phyloP scores from a whole-genome alignment of 2,797 vertebrate genomes.

The Mus spretus region DNA sequence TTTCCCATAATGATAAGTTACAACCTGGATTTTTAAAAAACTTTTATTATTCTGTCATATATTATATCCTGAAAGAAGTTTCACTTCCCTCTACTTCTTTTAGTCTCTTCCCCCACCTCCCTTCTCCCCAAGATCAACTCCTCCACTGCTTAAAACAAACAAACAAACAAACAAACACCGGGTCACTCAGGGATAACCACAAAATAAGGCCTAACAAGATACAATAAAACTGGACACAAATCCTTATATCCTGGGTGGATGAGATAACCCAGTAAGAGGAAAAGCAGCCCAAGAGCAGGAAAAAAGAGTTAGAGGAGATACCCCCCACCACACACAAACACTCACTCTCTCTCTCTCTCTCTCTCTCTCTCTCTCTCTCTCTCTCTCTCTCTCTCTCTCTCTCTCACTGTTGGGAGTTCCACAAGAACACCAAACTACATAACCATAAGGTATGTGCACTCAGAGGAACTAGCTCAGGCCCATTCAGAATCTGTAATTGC shows the following conservation, averaged over 20 bases:
- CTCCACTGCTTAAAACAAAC: background rate
- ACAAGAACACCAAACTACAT: background rate
- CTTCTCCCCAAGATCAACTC: background rate
- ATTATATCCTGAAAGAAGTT: background rate
- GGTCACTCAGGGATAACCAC: background rate
- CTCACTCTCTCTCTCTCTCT: too few relatives aligned
- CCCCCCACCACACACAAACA: background rate
- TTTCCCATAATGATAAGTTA: background rate
- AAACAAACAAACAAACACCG: background rate
- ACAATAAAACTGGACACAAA: background rate
- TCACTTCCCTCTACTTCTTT: background rate
- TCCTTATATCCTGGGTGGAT: background rate
- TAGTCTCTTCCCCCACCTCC: background rate
- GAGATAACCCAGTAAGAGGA: background rate
- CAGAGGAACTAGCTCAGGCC: background rate
- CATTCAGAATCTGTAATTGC: background rate
- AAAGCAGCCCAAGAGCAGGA: background rate
- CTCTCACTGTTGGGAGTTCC: background rate
- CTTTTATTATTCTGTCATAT: background rate
- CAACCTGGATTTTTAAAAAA: background rate
- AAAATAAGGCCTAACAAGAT: background rate
- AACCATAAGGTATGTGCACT: background rate
- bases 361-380: too few relatives aligned
- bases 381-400: too few relatives aligned
- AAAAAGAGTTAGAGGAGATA: background rate